phyloP scores from a whole-genome alignment of 2,113 vertebrate species.

The Riparia riparia region DNA sequence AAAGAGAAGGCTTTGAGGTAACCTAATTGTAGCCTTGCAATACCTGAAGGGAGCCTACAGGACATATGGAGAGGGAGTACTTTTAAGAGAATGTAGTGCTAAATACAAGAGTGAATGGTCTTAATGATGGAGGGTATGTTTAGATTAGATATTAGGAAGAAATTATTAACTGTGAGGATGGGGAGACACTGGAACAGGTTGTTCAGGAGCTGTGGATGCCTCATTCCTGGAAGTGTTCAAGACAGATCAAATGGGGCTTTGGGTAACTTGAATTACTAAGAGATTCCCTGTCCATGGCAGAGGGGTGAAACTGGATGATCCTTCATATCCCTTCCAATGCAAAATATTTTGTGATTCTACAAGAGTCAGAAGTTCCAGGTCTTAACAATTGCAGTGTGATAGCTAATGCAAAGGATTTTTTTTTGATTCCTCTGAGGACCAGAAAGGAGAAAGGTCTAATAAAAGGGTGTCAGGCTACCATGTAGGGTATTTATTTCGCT shows the following conservation, averaged over 20 bases:
- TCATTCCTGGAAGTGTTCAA: not conserved
- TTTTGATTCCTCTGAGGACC: not conserved
- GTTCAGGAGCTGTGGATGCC: not conserved
- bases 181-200: not conserved
- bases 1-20: not conserved
- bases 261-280: not conserved
- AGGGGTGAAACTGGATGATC: not conserved
- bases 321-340: not conserved
- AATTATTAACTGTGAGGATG: not conserved
- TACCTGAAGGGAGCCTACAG: not conserved
- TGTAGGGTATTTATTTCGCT: not conserved
- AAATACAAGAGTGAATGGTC: too few species aligned
- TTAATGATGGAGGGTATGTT: not conserved
- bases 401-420: not conserved
- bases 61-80: not conserved
- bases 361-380: not conserved
- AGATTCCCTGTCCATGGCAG: not conserved
- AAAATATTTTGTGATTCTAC: not conserved
- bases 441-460: not conserved
- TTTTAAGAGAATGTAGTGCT: not conserved
- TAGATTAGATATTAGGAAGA: not conserved
- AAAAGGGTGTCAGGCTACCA: not conserved
- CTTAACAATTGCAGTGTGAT: not conserved
- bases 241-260: not conserved
- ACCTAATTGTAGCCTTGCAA: not conserved